These are phyloP conservation scores for Dolichopus griseipennis DNA, from an alignment of 2,888 invertebrate genomes.

Conservation along the genomic window DNA sequence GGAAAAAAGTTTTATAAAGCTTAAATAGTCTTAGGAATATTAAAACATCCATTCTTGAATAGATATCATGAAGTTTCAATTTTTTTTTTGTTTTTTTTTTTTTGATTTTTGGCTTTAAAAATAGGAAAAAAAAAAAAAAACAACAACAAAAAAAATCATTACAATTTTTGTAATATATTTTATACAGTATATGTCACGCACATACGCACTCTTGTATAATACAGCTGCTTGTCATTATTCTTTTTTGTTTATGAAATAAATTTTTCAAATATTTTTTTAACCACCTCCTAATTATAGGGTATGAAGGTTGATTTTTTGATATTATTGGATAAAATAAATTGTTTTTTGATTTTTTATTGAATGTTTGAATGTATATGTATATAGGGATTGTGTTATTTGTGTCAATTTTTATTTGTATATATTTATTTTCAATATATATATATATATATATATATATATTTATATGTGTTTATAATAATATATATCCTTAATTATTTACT, in stretches of 20 bases:
- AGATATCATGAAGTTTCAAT: not conserved
- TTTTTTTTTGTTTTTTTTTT: not conserved
- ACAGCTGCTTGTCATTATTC: not conserved
- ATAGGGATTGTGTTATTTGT: not conserved
- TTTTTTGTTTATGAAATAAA: too few species aligned
- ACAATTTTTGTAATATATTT: too few species aligned
- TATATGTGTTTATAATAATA: too few species aligned
- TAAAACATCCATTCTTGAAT: conserved; percentile 5
- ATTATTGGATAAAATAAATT: too few species aligned
- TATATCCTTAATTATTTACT: not conserved
- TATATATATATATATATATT: too few species aligned
- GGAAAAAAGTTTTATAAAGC: not conserved
- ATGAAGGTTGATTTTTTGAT: not conserved
- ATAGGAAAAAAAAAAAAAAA: not conserved
- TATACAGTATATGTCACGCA: not conserved
- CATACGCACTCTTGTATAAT: not conserved
- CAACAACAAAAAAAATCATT: too few species aligned
- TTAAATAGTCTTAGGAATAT: not conserved
- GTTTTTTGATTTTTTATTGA: too few species aligned
- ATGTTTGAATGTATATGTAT: not conserved
- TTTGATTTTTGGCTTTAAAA: not conserved
- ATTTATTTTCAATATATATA: too few species aligned
- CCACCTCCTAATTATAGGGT: not conserved
- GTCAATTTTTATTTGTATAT: not conserved
- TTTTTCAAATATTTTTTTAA: not conserved